Evolutionary conservation across 2,888 invertebrate species (phyloP).

Genomic region (Mythimna lalbum): DNA sequence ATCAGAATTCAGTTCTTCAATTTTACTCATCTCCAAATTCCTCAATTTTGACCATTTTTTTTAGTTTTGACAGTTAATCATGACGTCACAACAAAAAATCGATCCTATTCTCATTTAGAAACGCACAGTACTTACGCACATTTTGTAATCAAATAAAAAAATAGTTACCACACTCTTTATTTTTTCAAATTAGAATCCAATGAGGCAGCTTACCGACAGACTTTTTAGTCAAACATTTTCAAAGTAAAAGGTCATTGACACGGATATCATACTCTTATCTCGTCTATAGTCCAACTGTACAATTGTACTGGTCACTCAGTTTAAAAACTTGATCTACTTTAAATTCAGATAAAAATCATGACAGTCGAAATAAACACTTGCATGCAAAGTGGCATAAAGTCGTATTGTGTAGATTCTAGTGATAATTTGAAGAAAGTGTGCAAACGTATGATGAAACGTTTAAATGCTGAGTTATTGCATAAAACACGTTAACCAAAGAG

Average conservation of each 20-base stretch:
- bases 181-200: too few species aligned
- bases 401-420: conserved; percentile 33
- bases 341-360: conserved; percentile 33
- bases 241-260: not conserved
- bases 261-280: not conserved
- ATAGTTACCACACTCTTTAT: too few species aligned
- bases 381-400: conserved; percentile 35
- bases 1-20: too few species aligned
- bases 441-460: conserved; percentile 48
- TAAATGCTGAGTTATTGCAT: conserved; percentile 38
- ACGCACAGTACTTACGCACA: too few species aligned
- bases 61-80: too few species aligned
- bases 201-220: too few species aligned
- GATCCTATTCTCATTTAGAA: too few species aligned
- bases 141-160: too few species aligned
- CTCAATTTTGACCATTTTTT: too few species aligned
- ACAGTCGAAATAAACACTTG: conserved; percentile 28
- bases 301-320: not conserved
- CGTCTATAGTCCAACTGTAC: not conserved
- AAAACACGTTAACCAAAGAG: conserved; percentile 40
- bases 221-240: not conserved
- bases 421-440: conserved; percentile 58
- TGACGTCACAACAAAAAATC: too few species aligned
- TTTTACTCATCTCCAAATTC: too few species aligned
- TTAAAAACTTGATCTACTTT: conserved; percentile 15